Evolutionary conservation across 1,140 invertebrate genomes (phyloP).

Genomic region (Panulirus ornatus): DNA sequence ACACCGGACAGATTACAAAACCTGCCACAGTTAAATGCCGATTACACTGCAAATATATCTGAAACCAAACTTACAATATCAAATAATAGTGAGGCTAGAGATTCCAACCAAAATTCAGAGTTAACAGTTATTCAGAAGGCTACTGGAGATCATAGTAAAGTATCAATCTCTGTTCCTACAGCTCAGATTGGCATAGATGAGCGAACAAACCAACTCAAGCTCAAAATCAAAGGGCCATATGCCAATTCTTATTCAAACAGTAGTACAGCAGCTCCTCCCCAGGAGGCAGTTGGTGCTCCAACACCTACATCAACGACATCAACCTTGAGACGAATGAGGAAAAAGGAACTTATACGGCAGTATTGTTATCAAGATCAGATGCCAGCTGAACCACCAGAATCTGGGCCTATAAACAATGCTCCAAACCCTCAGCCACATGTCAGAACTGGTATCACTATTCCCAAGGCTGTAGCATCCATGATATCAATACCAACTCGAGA

Average conservation of each 20-base stretch:
- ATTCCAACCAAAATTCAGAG: constrained; percentile 7
- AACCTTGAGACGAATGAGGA: constrained; percentile 90
- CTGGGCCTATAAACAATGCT: constrained; percentile 76
- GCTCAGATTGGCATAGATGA: constrained; percentile 65
- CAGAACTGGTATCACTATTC: constrained; percentile 88
- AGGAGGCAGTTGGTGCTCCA: constrained; percentile 69
- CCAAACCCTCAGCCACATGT: constrained; percentile 83
- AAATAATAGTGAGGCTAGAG: constrained; percentile 26
- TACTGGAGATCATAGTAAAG: constrained; percentile 46
- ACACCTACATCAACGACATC: constrained; percentile 81
- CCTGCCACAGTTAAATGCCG: constrained; percentile 24
- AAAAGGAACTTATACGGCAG: constrained; percentile 90
- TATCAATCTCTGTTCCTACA: constrained; percentile 41
- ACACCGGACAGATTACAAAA: constrained; percentile 37
- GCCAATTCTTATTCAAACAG: constrained; percentile 75
- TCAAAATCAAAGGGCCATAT: constrained; percentile 93
- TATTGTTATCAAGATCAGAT: constrained; percentile 84
- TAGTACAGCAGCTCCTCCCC: constrained; percentile 69
- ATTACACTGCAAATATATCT: background rate
- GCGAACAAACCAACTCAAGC: constrained; percentile 86
- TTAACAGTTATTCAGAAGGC: background rate
- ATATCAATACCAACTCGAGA: constrained; percentile 89
- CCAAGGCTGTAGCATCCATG: constrained; percentile 92
- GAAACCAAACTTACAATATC: constrained; percentile 48
- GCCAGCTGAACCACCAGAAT: constrained; percentile 48